phyloP scores from a whole-genome alignment of 37 sponge, comb jelly and placozoan species.

The Haliclona indistincta region DNA sequence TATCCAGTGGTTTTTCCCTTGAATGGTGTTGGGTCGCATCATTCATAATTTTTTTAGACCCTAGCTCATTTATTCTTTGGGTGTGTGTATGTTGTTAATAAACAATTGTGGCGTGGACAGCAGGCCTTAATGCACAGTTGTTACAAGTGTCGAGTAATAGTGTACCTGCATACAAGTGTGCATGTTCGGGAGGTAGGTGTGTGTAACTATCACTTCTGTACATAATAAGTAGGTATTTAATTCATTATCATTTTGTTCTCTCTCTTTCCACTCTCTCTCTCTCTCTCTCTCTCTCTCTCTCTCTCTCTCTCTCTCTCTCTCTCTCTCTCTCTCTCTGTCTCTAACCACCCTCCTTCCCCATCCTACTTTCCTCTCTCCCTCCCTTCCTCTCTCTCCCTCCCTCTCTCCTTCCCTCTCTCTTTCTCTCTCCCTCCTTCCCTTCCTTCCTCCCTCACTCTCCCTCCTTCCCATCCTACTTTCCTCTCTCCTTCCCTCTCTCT shows the following conservation, averaged over 20 bases:
- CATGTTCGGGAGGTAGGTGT: neutral
- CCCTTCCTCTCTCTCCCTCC: neutral
- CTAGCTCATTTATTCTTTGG: too few species aligned
- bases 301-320: constrained; percentile 15
- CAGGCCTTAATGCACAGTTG: too few species aligned
- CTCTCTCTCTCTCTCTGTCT: constrained; percentile 6
- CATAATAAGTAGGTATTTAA: neutral
- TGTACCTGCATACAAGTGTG: neutral
- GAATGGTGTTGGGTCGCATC: too few species aligned
- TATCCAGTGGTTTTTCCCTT: too few species aligned
- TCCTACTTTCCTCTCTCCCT: neutral
- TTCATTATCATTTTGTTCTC: neutral
- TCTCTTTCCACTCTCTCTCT: neutral
- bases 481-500: neutral
- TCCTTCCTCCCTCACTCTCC: neutral
- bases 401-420: constrained; percentile 1
- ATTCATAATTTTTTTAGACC: too few species aligned
- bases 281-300: constrained; percentile 14
- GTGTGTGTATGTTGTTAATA: too few species aligned
- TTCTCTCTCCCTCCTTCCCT: neutral
- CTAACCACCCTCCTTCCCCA: neutral
- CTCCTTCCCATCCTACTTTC: neutral
- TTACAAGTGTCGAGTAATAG: too few species aligned
- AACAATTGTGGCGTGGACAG: too few species aligned
- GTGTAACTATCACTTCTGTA: neutral